Conservation (phyloP, 2,797 vertebrate genomes). For the Smutsia gigantea region DNA sequence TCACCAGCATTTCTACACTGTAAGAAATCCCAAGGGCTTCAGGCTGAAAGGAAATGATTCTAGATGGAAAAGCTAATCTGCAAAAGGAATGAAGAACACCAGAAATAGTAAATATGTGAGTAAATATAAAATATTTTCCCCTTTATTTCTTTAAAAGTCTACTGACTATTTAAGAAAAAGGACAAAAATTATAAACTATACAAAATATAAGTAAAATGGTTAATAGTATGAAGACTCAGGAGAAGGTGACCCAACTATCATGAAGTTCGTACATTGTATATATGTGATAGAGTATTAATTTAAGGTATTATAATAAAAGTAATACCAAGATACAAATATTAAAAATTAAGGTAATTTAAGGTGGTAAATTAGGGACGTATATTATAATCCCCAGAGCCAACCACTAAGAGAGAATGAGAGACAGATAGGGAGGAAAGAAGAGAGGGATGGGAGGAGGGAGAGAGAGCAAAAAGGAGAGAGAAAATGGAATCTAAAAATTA, state of each 20-base stretch:
- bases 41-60: not conserved
- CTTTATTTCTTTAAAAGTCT: not conserved
- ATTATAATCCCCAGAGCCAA: not conserved
- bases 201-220: not conserved
- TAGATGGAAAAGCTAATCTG: not conserved
- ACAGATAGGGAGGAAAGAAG: not conserved
- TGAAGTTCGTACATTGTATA: not conserved
- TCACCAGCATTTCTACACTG: not conserved
- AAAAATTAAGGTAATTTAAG: not conserved
- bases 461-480: not conserved
- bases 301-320: not conserved
- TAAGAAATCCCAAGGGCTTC: not conserved
- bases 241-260: not conserved
- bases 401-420: not conserved
- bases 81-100: not conserved
- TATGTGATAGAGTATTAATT: not conserved
- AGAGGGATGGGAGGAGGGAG: not conserved
- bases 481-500: not conserved
- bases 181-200: not conserved
- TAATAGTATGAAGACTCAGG: not conserved
- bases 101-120: not conserved
- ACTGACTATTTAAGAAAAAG: not conserved
- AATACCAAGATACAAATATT: not conserved
- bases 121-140: not conserved
- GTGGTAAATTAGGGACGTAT: not conserved